Evolutionary conservation across 2,888 invertebrate genomes (phyloP), one percentile per base, ranked within the genome.

Genomic region (Tillus elongatus): DNA sequence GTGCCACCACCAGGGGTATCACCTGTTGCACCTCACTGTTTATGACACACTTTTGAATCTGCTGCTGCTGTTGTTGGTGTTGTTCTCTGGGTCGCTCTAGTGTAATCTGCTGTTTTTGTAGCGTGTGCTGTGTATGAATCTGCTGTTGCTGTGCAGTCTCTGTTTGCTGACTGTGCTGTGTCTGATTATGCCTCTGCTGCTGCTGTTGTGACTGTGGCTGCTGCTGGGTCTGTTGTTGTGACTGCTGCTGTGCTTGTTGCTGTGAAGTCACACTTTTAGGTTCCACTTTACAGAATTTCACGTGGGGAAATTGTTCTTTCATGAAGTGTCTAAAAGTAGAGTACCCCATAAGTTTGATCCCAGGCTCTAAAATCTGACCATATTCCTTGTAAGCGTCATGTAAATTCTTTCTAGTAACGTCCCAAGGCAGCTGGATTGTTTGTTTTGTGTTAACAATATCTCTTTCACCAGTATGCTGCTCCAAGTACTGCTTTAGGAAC

Each of bases 241-340:
- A 15, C n/a, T 13, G 66, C 2, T 67, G 67, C 6, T 67, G 68
- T 16, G 66, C 67, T 31, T 68, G 69, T 49, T 71, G 70, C 36
- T 69, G 58, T 14, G 70, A 66, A 24, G 66, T 66, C 43, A 69
- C 67, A 46, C 69, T 71, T 52, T 76, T 77, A 1, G 75, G 74
- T 42, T 79, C 79, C 10, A 70, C 55, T 53, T 72, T 73, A 30
- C 69, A 69, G 55, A 83, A 83, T 56, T 79, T 81, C 3, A 83
- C 79, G 51, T 82, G 78, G 1, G 84, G 82, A 60, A 84, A 85
- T 56, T 84, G 84, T 51, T 82, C 82, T 57, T 82, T 83, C 78
- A 85, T 80, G 56, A 84, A 85, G 50, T 82, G 78, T 43, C 83
- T 69, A 65, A 85, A 85, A 6, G 83, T 83, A 2, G 83, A 82